Evolutionary conservation across 2,888 invertebrate genomes (phyloP).

Genomic region (Chrysomela aeneicollis): DNA sequence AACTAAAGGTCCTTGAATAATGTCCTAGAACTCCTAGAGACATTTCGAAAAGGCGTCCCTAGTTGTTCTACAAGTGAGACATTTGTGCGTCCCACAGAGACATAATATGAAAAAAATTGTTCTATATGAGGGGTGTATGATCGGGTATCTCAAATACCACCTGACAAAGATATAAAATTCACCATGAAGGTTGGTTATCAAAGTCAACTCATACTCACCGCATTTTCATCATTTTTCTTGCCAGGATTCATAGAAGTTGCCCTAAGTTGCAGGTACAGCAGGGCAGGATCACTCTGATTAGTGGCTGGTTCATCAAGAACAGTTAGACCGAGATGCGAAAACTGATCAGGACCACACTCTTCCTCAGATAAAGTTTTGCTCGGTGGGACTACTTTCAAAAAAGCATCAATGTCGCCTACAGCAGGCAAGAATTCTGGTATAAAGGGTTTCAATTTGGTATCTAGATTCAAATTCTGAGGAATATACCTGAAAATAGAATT

Average conservation of each 20-base stretch:
- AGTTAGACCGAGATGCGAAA: constrained; percentile 68
- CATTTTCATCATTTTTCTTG: constrained; percentile 53
- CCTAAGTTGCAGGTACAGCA: constrained; percentile 89
- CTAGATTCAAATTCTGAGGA: constrained; percentile 89
- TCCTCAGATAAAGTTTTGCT: constrained; percentile 64
- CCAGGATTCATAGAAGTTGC: constrained; percentile 66
- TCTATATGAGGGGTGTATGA: too few species aligned
- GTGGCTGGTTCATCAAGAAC: constrained; percentile 96
- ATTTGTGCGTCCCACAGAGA: too few species aligned
- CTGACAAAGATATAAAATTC: too few species aligned
- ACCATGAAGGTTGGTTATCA: too few species aligned
- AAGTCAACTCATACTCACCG: constrained; percentile 35
- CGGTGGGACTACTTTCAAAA: constrained; percentile 91
- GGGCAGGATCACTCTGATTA: constrained; percentile 94
- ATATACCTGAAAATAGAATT: constrained; percentile 74
- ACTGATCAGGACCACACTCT: constrained; percentile 44
- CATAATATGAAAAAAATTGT: too few species aligned
- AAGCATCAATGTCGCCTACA: constrained; percentile 98
- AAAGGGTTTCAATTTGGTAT: constrained; percentile 91
- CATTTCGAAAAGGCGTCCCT: too few species aligned
- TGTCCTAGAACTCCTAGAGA: too few species aligned
- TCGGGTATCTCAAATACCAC: too few species aligned
- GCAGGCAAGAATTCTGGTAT: constrained; percentile 97
- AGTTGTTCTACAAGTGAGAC: too few species aligned
- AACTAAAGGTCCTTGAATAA: too few species aligned